Base-by-base conservation (phyloP, 2,888 invertebrate species). In the Gerris lacustris region DNA sequence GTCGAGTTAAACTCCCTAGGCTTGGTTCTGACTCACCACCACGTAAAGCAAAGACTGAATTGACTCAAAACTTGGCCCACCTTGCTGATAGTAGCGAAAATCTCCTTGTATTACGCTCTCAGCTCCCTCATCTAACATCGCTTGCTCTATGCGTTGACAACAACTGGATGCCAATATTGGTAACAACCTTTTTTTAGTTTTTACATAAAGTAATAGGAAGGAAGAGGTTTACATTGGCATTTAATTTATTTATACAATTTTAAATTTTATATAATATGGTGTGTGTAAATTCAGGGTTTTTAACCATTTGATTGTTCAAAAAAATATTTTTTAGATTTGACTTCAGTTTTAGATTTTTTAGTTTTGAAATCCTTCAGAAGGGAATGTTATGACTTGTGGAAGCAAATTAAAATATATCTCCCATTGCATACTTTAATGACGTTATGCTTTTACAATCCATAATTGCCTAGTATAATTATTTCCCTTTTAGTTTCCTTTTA, bases 111-210 rank as follows among this genome's bases (percentile, higher is more conserved):
- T 76, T 86, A 55, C 79, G 85, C 44, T 79, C 81, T 69, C 92
- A 93, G 79, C 79, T 88, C 70, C 82, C 86, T 6, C 81, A 84
- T 5, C 79, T 98, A 47, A 90, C 92, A 79, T 89, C 90, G 70
- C 80, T 99, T 70, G 87, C 90, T 18, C 90, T 92, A 76, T 94
- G 95, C 80, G 86, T 96, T 6, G 86, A 91, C 76, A 90, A 94
- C 88, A 91, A 92, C 78, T 98, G 97, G 92, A 88, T 98, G 80
- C 83, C 94, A 0, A 89, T 99, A 77, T 80, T 96, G 79, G 92
- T 94, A 77, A 84, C 85, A 73, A 62, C 71, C 70, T 69, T 18
- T 67, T 69, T 45, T 45, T 45, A 44, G 66, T 67, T 68, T 55
- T 55, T 55, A 55, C 2, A 2, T 55, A 45, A 44, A 6, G 15